phyloP scores from a whole-genome alignment of 2,888 invertebrate species.

The Dicroscelio sp. region DNA sequence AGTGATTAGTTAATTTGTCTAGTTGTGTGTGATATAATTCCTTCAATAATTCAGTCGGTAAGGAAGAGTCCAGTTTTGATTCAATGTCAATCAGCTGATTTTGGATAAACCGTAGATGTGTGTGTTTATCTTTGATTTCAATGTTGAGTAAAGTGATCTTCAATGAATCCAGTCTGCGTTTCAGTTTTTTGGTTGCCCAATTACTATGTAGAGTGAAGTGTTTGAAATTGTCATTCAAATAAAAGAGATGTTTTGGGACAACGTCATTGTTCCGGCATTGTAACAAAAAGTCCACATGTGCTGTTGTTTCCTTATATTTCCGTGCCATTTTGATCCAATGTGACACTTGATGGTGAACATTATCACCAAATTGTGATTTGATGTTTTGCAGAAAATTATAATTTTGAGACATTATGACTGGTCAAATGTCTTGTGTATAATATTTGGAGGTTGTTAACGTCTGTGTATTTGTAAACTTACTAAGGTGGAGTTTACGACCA shows the following conservation, averaged over 20 bases:
- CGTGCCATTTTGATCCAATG: background rate
- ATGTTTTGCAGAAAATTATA: background rate
- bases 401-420: background rate
- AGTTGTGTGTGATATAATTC: background rate
- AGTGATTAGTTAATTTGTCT: background rate
- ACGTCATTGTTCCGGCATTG: background rate
- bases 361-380: background rate
- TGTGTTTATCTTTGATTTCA: slow-evolving; percentile 8
- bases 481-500: too few relatives aligned
- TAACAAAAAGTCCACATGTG: background rate
- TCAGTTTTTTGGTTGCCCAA: background rate
- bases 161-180: background rate
- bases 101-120: background rate
- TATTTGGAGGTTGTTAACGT: too few relatives aligned
- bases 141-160: background rate
- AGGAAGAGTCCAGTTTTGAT: background rate
- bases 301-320: background rate
- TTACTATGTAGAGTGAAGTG: too few relatives aligned
- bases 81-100: background rate
- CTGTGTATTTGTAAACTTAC: too few relatives aligned
- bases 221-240: too few relatives aligned
- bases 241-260: background rate
- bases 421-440: background rate
- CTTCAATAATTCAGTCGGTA: background rate
- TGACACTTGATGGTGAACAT: background rate